phyloP scores from a whole-genome alignment of 2,113 vertebrate genomes.

The Brienomyrus brachyistius region DNA sequence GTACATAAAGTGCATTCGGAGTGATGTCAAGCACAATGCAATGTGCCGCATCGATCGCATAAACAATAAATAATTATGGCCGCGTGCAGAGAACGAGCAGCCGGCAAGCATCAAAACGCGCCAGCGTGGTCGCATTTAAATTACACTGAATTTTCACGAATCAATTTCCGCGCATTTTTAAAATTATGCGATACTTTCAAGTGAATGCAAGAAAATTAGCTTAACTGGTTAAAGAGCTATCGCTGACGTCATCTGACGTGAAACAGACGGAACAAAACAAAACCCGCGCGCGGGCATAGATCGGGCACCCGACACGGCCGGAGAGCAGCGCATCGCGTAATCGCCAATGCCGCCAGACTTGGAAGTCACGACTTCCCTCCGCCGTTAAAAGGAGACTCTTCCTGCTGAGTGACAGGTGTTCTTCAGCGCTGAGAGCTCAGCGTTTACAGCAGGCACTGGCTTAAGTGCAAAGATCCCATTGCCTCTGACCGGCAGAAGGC shows the following conservation, averaged over 20 bases:
- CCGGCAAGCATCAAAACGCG: background rate
- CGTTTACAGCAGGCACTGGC: background rate
- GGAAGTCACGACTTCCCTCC: background rate
- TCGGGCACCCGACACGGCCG: background rate
- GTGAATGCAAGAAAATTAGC: background rate
- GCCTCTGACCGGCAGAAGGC: too few relatives aligned
- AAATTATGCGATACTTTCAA: background rate
- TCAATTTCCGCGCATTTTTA: background rate
- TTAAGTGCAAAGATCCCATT: background rate
- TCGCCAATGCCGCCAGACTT: background rate
- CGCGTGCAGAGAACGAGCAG: background rate
- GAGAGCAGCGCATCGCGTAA: background rate
- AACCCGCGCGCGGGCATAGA: background rate
- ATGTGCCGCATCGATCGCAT: conserved; percentile 6
- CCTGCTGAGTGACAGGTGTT: conserved; percentile 3
- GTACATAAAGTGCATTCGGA: conserved; percentile 19
- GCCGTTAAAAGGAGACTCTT: background rate
- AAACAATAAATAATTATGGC: conserved; percentile 9
- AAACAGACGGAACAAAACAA: background rate
- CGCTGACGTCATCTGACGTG: background rate
- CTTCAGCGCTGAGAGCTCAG: background rate
- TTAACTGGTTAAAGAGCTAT: background rate
- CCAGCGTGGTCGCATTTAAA: background rate
- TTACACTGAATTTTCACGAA: background rate
- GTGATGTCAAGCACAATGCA: background rate